Evolutionary conservation across 2,888 invertebrate genomes (phyloP).

Genomic region (Drosophila fulvimacula): DNA sequence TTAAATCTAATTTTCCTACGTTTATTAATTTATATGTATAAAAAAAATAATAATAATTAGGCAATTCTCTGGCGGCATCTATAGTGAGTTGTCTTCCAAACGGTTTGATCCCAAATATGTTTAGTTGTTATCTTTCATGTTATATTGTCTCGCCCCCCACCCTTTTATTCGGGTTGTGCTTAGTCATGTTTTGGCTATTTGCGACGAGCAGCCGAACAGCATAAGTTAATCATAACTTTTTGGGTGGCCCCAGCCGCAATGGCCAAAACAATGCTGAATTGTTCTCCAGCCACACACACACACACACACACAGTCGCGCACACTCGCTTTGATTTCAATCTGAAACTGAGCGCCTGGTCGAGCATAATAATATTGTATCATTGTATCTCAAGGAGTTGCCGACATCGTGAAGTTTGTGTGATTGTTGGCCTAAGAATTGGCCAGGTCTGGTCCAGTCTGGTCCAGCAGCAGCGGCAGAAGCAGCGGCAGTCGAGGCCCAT

Average conservation of each 20-base stretch:
- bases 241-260: slow-evolving; percentile 77
- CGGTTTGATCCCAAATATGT: background rate
- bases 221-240: slow-evolving; percentile 83
- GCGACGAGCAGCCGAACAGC: slow-evolving; percentile 39
- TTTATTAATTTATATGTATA: background rate
- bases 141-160: no score
- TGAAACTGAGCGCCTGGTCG: slow-evolving; percentile 63
- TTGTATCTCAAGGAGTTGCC: slow-evolving; percentile 77
- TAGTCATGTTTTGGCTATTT: slow-evolving; percentile 76
- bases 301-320: slow-evolving; percentile 34
- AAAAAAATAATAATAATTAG: background rate
- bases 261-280: slow-evolving; percentile 77
- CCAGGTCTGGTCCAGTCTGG: slow-evolving; percentile 14
- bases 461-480: slow-evolving; percentile 18
- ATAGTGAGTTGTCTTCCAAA: background rate
- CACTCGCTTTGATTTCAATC: slow-evolving; percentile 75
- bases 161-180: slow-evolving; percentile 37
- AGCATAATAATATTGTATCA: slow-evolving; percentile 80
- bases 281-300: slow-evolving; percentile 57
- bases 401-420: slow-evolving; percentile 52
- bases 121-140: background rate
- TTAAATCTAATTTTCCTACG: no score
- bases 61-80: background rate
- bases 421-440: slow-evolving; percentile 44
- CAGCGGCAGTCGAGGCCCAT: slow-evolving; percentile 61